Evolutionary conservation across 2,113 vertebrate genomes (phyloP), one percentile per base, ranked within the genome.

Genomic region (Orientallactaga bullata): DNA sequence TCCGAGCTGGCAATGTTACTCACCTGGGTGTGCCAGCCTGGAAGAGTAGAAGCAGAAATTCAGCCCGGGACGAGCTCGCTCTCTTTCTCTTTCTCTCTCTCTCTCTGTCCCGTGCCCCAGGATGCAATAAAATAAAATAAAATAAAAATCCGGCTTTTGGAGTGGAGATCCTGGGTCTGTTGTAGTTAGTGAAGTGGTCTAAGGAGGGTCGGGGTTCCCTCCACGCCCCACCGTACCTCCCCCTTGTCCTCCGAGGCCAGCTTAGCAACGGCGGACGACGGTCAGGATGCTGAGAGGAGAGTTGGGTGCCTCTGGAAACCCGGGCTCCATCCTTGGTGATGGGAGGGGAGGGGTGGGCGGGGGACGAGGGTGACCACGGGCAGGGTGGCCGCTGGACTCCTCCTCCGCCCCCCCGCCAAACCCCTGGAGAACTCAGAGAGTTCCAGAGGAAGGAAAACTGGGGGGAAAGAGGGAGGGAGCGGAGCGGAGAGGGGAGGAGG

Each of bases 261-360:
- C 78, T 97, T 51, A 91, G 96, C 94, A 60, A 20, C 17, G 12
- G 78, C 65, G 26, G 20, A 21, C 6, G 51, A 71, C 23, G 21
- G 42, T n/a, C 93, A 81, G 30, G 96, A 89, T 23, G 94, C 91
- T 35, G 90, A 24, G 74, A 9, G 76, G 18, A 77, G 76, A 97
- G 93, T 92, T 83, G 73, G 32, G 94, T 93, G 91, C 91, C 97
- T 93, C 91, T 68, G 68, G 89, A 91, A 88, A 89, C 91, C 96
- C 96, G 3, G 96, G 61, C 97, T 97, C 97, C 98, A 98, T 98
- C 66, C 94, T 96, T 30, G 79, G 55, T 12, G 73, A 58, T 90
- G 88, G n/a, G n/a, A n/a, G n/a, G n/a, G n/a, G n/a, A n/a, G n/a
- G n/a, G n/a, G n/a, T 89, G 77, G 65, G 68, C 35, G 18, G 68